Conservation (phyloP, 2,113 vertebrate species). For the Lagopus muta region DNA sequence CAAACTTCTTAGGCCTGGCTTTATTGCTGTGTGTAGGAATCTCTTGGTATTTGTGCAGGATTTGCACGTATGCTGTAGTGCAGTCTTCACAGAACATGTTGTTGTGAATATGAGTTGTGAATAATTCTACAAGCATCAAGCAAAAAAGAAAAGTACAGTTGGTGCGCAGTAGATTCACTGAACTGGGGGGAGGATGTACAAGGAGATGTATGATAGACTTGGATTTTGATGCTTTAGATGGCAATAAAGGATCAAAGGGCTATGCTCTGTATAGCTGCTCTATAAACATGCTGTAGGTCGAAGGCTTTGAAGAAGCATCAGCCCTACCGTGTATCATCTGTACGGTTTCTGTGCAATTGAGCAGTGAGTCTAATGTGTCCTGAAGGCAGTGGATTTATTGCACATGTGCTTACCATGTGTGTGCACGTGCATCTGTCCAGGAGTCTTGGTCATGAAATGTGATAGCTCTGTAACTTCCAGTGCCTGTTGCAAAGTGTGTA, state of each 20-base stretch:
- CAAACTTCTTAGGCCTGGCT: neutral
- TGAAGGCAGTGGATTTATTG: neutral
- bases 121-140: neutral
- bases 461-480: neutral
- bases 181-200: neutral
- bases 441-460: neutral
- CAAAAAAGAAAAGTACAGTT: neutral
- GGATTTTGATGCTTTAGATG: neutral
- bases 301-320: neutral
- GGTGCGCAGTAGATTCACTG: neutral
- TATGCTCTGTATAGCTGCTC: neutral
- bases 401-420: neutral
- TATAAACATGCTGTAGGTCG: neutral
- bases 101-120: neutral
- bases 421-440: rapidly evolving
- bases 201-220: neutral
- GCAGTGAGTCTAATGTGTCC: neutral
- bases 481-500: neutral
- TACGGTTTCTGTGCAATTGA: neutral
- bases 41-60: neutral
- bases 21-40: neutral
- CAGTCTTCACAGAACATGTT: neutral
- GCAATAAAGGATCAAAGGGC: neutral
- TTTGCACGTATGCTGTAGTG: neutral
- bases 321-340: neutral